Conservation (phyloP, 92 coral and sea anemone genomes). For the Parazoanthus atlanticus region DNA sequence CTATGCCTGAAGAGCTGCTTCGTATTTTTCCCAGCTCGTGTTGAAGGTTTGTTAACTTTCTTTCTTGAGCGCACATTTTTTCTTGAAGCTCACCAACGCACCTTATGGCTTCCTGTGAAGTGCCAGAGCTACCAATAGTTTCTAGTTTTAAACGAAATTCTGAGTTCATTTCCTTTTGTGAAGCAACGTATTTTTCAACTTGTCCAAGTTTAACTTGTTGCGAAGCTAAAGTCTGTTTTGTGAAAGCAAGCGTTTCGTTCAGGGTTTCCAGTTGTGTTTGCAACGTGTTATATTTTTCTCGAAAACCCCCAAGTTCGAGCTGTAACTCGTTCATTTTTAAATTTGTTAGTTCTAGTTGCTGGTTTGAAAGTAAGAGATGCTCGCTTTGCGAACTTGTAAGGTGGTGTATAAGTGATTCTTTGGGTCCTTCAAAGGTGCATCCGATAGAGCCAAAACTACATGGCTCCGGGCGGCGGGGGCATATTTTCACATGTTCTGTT, state of each 20-base stretch:
- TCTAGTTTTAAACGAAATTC: constrained; percentile 48
- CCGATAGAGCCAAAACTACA: constrained; percentile 68
- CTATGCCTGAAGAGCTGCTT: neutral
- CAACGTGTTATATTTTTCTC: constrained; percentile 42
- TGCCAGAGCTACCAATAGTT: neutral
- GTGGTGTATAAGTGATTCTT: constrained; percentile 64
- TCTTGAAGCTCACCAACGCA: constrained; percentile 34
- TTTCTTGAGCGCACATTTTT: constrained; percentile 46
- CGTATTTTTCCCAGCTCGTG: neutral
- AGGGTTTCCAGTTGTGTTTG: constrained; percentile 52
- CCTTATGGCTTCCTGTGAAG: constrained; percentile 5
- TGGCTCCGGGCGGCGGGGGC: constrained; percentile 59
- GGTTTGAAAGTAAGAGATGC: constrained; percentile 63
- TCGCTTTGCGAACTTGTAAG: constrained; percentile 37
- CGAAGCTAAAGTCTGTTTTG: constrained; percentile 63
- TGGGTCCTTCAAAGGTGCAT: constrained; percentile 62
- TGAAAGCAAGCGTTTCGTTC: constrained; percentile 63
- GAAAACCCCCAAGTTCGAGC: constrained; percentile 33
- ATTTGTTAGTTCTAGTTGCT: constrained; percentile 33
- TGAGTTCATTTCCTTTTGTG: constrained; percentile 52
- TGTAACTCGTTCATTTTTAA: constrained; percentile 43
- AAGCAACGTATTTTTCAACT: constrained; percentile 54
- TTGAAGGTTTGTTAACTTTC: constrained; percentile 36
- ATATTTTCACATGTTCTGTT: constrained; percentile 57
- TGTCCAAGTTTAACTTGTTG: constrained; percentile 69